Evolutionary conservation across 2,888 invertebrate genomes (phyloP).

Genomic region (Microplitis manilae): DNA sequence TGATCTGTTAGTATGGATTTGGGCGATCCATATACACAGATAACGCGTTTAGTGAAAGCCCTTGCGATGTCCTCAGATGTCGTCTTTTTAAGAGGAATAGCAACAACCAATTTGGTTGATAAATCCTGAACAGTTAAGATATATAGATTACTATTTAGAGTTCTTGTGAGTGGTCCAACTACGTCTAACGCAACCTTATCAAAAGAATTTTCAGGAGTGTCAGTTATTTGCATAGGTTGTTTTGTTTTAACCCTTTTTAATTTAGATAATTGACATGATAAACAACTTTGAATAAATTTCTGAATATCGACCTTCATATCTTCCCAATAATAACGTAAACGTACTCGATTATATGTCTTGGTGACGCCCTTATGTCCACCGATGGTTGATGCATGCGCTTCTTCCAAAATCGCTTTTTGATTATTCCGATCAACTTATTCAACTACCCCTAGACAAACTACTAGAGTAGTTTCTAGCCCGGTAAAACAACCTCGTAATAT

Average conservation of each 20-base stretch:
- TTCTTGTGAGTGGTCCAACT: constrained; percentile 46
- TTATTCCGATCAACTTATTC: not conserved
- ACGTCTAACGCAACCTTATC: constrained; percentile 49
- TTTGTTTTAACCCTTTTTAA: constrained; percentile 40
- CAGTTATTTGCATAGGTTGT: constrained; percentile 46
- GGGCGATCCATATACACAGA: too few species aligned
- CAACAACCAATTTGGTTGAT: not conserved
- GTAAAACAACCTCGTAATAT: too few species aligned
- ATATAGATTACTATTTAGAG: constrained; percentile 46
- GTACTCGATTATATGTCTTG: constrained; percentile 32
- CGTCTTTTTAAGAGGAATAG: not conserved
- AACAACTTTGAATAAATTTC: constrained; percentile 22
- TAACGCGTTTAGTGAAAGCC: not conserved
- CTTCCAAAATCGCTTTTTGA: constrained; percentile 18
- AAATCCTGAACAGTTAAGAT: constrained; percentile 39
- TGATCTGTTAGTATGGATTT: too few species aligned
- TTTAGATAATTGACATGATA: constrained; percentile 44
- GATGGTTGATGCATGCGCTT: constrained; percentile 29
- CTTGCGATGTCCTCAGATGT: not conserved
- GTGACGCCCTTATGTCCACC: constrained; percentile 36
- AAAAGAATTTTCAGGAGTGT: constrained; percentile 43
- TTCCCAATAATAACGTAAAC: constrained; percentile 1
- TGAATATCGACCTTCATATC: constrained; percentile 10
- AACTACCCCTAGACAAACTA: too few species aligned
- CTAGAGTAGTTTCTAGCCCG: too few species aligned